These are phyloP conservation scores for Sarcophaga carnaria DNA, from an alignment of 2,888 invertebrate genomes.

Conservation along the genomic window DNA sequence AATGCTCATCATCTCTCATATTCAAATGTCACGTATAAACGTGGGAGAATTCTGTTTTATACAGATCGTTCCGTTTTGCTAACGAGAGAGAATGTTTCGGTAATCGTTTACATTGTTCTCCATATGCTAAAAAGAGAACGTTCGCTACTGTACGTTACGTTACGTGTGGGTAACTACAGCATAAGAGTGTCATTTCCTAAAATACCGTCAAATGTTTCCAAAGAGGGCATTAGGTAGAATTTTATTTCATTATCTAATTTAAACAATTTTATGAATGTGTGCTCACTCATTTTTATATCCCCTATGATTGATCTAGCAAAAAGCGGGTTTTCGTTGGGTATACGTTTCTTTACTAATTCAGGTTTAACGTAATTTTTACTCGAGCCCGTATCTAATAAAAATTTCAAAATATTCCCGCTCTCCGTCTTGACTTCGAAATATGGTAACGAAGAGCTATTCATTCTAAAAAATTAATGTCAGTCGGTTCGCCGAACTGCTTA, in stretches of 20 bases:
- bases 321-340: conserved; percentile 35
- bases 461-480: conserved; percentile 47
- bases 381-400: conserved; percentile 14
- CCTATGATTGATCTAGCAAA: conserved; percentile 36
- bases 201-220: conserved; percentile 57
- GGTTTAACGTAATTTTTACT: conserved; percentile 32
- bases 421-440: conserved; percentile 49
- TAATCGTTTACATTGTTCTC: no score
- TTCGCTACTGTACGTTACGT: no score
- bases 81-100: no score
- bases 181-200: conserved; percentile 48
- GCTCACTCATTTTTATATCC: conserved; percentile 38
- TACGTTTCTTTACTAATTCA: conserved; percentile 42
- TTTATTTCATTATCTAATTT: conserved; percentile 41
- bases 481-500: conserved; percentile 30
- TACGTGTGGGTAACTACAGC: no score
- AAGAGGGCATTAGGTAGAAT: conserved; percentile 46
- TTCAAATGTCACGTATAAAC: no score
- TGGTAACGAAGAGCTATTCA: conserved; percentile 48
- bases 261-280: conserved; percentile 47
- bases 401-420: conserved; percentile 38
- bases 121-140: no score
- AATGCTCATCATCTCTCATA: no score
- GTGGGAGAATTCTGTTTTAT: no score
- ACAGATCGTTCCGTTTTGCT: no score